Evolutionary conservation across 2,888 invertebrate species (phyloP).

Genomic region (Muscina levida): DNA sequence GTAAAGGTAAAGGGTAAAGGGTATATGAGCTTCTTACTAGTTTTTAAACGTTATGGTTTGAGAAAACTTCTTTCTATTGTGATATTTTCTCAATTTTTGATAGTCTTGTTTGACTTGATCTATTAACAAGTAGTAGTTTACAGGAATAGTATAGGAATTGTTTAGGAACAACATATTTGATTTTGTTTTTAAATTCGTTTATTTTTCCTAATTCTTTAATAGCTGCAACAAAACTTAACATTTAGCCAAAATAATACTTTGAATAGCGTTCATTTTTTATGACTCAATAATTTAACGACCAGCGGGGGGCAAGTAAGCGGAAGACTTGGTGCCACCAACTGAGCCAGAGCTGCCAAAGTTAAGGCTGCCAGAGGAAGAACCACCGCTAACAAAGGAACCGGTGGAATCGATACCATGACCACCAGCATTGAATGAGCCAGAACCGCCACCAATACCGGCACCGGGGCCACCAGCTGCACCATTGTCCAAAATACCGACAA

Average conservation of each 20-base stretch:
- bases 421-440: constrained; percentile 69
- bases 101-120: no score
- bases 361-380: constrained; percentile 16
- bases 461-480: constrained; percentile 73
- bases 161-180: no score
- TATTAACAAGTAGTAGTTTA: no score
- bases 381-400: constrained; percentile 50
- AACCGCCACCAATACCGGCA: constrained; percentile 5
- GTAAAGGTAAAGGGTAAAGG: no score
- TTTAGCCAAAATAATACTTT: not conserved
- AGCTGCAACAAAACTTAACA: constrained; percentile 26
- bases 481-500: constrained; percentile 75
- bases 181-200: not conserved
- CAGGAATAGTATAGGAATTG: no score
- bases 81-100: no score
- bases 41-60: not conserved
- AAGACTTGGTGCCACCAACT: constrained; percentile 56
- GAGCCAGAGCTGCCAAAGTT: constrained; percentile 8
- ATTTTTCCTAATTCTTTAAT: not conserved
- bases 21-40: no score
- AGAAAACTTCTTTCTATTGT: no score
- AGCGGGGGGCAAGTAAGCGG: constrained; percentile 51
- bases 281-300: not conserved
- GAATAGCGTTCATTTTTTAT: not conserved
- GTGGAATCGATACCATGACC: no score